Evolutionary conservation across 2,113 vertebrate genomes (phyloP), one percentile per base, ranked within the genome.

Genomic region (Ctenomys sociabilis): DNA sequence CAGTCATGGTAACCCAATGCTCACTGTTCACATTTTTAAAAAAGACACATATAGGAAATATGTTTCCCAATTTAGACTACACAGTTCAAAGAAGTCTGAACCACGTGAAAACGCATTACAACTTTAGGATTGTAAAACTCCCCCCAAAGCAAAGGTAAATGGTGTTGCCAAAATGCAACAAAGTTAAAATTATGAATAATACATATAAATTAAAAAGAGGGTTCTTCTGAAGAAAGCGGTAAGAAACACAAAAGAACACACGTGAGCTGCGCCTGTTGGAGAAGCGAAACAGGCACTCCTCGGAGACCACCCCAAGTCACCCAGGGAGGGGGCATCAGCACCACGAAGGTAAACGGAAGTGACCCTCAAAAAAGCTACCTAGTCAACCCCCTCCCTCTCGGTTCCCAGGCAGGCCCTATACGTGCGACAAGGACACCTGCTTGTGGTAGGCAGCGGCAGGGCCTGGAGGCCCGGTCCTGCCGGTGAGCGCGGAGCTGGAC

Each of bases 401-500:
- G 22, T 59, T 70, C 63, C 78, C 12, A 13, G 45, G 54, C 52
- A 30, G 22, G 12, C 82, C 57, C 92, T 99, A 99, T 92, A 99
- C 99, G 7, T 99, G 98, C 80, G 99, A 98, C 97, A 99, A 72
- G 0, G 99, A 98, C 95, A 98, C 98, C 68, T 99, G 99, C 97
- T 99, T 99, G 97, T 99, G 99, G 98, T 99, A 99, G 85, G 99
- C 98, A 81, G 99, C 98, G 88, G 98, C 98, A 85, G 93, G 98
- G 97, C 37, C 98, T 4, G 88, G 59, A 0, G 93, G 98, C 87
- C 98, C 98, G 0, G 98, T 98, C 97, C 99, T 99, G 88, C 98
- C 99, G 0, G 98, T 99, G 84, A 99, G 98, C 0, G 99, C 99
- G 0, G 98, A 98, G 93, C 98, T 99, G 37, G 99, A 99, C 97